Evolutionary conservation across 2,888 invertebrate genomes (phyloP).

Genomic region (Stenchaetothrips biformis): DNA sequence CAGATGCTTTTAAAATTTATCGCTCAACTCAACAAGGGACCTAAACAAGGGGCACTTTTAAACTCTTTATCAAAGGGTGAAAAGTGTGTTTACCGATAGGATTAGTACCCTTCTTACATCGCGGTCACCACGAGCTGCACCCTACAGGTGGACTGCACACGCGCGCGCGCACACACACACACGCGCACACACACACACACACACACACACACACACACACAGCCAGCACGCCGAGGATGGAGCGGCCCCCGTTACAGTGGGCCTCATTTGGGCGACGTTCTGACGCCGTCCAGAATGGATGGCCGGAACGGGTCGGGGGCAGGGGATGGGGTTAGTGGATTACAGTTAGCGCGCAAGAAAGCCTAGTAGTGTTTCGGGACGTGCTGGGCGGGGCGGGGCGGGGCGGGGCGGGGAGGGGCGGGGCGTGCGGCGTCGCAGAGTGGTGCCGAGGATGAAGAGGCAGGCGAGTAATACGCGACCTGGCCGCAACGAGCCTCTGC

Average conservation of each 20-base stretch:
- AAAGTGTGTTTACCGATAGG: too few relatives aligned
- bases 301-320: neutral
- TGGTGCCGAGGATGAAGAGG: neutral
- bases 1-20: too few relatives aligned
- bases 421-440: neutral
- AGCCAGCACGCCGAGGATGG: neutral
- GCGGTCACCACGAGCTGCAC: too few relatives aligned
- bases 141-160: too few relatives aligned
- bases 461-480: too few relatives aligned
- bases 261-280: neutral
- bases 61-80: too few relatives aligned
- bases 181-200: too few relatives aligned
- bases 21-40: too few relatives aligned
- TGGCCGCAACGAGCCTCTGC: neutral
- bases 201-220: neutral
- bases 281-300: neutral
- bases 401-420: neutral
- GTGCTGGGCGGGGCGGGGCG: neutral
- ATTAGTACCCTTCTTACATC: too few relatives aligned
- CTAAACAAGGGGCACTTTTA: too few relatives aligned
- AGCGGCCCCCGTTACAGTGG: neutral
- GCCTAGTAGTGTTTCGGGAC: neutral
- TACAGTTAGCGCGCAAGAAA: neutral
- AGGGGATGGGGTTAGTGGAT: neutral
- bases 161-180: too few relatives aligned